Evolutionary conservation across 2,888 invertebrate species (phyloP).

Genomic region (Adelphocoris suturalis): DNA sequence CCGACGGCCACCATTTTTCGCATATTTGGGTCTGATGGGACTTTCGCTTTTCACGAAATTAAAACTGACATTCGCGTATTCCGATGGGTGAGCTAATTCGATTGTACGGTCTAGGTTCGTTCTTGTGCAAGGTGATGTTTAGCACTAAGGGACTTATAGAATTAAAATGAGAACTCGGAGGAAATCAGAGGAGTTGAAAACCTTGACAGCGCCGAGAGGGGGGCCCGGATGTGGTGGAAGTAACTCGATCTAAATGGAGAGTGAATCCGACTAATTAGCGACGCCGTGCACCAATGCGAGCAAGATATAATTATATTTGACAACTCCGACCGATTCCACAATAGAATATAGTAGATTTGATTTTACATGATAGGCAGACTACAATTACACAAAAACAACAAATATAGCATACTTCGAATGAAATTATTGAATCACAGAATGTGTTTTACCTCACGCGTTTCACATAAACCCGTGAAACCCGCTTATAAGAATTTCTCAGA

Average conservation of each 20-base stretch:
- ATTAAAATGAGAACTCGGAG: background rate
- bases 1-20: background rate
- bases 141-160: background rate
- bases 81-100: background rate
- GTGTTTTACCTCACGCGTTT: too few species aligned
- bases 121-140: background rate
- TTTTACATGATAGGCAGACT: too few species aligned
- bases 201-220: background rate
- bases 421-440: too few species aligned
- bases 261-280: background rate
- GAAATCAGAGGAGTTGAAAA: background rate
- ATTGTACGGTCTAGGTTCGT: background rate
- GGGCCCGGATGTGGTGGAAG: background rate
- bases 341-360: too few species aligned
- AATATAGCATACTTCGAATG: too few species aligned
- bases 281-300: too few species aligned
- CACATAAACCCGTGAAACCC: too few species aligned
- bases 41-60: background rate
- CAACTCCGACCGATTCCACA: too few species aligned
- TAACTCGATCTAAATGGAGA: background rate
- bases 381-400: too few species aligned
- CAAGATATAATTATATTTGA: too few species aligned
- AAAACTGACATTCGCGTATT: background rate
- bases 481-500: too few species aligned
- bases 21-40: background rate